Base-by-base conservation (phyloP, 1,140 invertebrate species). In the Aleiodes sp. region DNA sequence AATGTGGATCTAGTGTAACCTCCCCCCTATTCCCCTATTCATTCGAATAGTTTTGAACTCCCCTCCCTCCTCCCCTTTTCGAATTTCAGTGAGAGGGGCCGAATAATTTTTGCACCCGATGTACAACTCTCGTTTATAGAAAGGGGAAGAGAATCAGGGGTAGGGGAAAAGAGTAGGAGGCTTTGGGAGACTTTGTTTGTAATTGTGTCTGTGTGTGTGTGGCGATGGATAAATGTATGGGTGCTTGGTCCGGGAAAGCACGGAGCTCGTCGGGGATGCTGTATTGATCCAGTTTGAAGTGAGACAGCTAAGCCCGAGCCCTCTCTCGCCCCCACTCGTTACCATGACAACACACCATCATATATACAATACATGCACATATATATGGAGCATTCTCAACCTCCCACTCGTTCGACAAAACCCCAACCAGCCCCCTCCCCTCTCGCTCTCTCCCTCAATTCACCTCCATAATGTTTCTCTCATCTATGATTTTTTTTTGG, bases 341-440 rank as follows among this genome's bases (percentile, higher is more conserved):
- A 87, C 87, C 76, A 84, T 87, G 73, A 87, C 85, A 81, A 88
- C 88, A 82, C 59, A 82, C 78, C 80, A 86, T 76, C 86, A 85
- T 74, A 41, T 70, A 70, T 71, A 56, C 65, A 71, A 61, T 59
- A 64, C 72, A 63, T 70, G 70, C 73, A 72, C 41, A 73, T 64
- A 71, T 76, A 52, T 67, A 66, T 75, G 70, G 52, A 28, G 28
- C 59, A 59, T 24, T 7, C 52, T 31, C 56, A 46, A 41, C 60
- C 33, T 37, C 62, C 57, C 41, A 59, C 41, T 43, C 69, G 65
- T 46, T 12, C 37, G 46, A 12, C 37, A 26, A 28, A 10, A n/a
- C 24, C 24, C 41, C 35, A 46, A 19, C 21, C 26, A 56, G 33
- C 12, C 43, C 52, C 29, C 10, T 33, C 4, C 24, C 2, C 39